These are phyloP conservation scores for Apocrypta bakeri DNA, from an alignment of 1,140 invertebrate species.

Conservation along the genomic window DNA sequence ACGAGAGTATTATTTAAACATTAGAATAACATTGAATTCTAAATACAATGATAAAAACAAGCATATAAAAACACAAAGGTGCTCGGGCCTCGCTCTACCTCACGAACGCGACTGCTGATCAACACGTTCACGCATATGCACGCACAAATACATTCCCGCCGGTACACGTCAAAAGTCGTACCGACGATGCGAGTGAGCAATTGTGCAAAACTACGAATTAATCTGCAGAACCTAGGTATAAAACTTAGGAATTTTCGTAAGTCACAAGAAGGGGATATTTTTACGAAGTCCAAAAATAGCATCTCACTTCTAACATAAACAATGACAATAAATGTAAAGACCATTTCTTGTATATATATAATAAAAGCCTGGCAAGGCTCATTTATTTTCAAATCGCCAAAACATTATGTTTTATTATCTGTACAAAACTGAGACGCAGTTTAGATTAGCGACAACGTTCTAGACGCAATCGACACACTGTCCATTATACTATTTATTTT, in stretches of 20 bases:
- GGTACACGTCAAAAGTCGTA: neutral
- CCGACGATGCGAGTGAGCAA: constrained; percentile 23
- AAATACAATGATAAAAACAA: neutral
- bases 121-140: neutral
- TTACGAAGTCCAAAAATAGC: constrained; percentile 13
- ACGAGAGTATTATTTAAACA: neutral
- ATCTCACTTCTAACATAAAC: constrained; percentile 21
- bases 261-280: constrained; percentile 16
- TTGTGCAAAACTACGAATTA: neutral
- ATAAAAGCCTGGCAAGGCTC: constrained; percentile 50
- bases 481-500: constrained; percentile 23
- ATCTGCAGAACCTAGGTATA: neutral
- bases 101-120: neutral
- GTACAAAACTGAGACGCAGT: constrained; percentile 53
- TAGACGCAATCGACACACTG: neutral
- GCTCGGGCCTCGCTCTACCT: constrained; percentile 37
- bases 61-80: neutral
- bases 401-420: constrained; percentile 44
- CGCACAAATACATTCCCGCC: constrained; percentile 19
- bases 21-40: neutral
- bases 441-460: neutral
- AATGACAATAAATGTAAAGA: neutral
- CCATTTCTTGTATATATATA: constrained; percentile 28
- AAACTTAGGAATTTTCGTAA: neutral
- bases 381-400: constrained; percentile 51